phyloP scores from a whole-genome alignment of 2,113 vertebrate species.

The Gallinago paraguaiae region DNA sequence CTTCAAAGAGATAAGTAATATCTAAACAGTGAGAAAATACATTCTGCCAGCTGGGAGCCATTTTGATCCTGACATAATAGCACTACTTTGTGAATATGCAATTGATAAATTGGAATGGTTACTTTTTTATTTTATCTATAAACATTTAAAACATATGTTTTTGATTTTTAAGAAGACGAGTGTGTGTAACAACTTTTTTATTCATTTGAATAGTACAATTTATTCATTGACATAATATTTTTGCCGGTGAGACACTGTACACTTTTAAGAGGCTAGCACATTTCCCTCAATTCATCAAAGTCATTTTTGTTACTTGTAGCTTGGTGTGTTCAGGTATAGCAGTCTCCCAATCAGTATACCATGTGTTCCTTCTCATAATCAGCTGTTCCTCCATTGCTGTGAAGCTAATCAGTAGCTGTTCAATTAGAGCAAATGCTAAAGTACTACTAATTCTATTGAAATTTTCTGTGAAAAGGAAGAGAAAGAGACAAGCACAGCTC shows the following conservation, averaged over 20 bases:
- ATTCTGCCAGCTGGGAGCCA: not conserved
- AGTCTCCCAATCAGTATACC: not conserved
- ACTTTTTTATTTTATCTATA: not conserved
- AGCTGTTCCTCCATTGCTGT: not conserved
- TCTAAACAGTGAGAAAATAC: not conserved
- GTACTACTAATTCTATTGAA: not conserved
- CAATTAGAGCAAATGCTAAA: conserved; percentile 11
- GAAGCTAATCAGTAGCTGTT: conserved; percentile 28
- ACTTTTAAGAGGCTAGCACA: not conserved
- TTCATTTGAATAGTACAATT: not conserved
- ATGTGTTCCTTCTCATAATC: not conserved
- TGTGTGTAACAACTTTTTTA: not conserved
- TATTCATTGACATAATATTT: not conserved
- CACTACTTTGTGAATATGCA: not conserved
- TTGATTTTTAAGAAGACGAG: not conserved
- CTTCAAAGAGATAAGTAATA: not conserved
- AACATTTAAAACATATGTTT: not conserved
- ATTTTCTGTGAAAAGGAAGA: not conserved
- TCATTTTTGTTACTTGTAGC: not conserved
- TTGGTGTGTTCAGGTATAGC: not conserved
- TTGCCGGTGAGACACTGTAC: not conserved
- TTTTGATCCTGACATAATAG: not conserved
- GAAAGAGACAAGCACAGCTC: not conserved
- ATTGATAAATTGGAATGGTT: not conserved
- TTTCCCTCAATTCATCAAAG: not conserved